Conservation (phyloP, 2,888 invertebrate genomes). For the Thymelicus sylvestris region DNA sequence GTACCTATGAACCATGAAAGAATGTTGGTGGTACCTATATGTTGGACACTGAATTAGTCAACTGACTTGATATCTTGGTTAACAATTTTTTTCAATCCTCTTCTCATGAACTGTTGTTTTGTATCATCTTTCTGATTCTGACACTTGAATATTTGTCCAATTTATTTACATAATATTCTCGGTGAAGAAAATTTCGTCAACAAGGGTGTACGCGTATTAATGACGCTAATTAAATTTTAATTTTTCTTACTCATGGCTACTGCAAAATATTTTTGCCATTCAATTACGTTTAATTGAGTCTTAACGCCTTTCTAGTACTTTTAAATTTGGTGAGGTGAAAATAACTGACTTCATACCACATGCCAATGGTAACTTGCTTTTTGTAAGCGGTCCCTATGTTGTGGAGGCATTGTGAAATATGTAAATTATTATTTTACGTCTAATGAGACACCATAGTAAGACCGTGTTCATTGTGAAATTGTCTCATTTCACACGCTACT, state of each 20-base stretch:
- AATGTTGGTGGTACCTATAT: no score
- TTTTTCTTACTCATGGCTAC: background rate
- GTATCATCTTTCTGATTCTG: no score
- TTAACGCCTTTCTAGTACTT: conserved; percentile 7
- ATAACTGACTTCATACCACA: conserved; percentile 1
- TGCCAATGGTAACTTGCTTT: background rate
- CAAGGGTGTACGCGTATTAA: background rate
- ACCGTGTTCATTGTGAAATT: conserved; percentile 8
- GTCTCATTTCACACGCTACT: conserved; percentile 26
- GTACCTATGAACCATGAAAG: no score
- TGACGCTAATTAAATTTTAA: background rate
- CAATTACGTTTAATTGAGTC: conserved; percentile 34
- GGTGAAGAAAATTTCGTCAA: background rate
- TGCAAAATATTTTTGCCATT: conserved; percentile 4
- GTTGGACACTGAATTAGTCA: no score
- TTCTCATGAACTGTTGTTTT: no score
- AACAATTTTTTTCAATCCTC: no score
- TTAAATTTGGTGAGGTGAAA: conserved; percentile 8
- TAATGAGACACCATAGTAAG: conserved; percentile 8
- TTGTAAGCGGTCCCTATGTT: conserved; percentile 11
- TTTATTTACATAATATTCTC: no score
- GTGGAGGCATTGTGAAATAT: conserved; percentile 13
- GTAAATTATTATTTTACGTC: conserved; percentile 13
- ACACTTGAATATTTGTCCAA: no score
- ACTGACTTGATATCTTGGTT: no score